Evolutionary conservation across 2,797 vertebrate genomes (phyloP).

Genomic region (Echeneis naucrates): DNA sequence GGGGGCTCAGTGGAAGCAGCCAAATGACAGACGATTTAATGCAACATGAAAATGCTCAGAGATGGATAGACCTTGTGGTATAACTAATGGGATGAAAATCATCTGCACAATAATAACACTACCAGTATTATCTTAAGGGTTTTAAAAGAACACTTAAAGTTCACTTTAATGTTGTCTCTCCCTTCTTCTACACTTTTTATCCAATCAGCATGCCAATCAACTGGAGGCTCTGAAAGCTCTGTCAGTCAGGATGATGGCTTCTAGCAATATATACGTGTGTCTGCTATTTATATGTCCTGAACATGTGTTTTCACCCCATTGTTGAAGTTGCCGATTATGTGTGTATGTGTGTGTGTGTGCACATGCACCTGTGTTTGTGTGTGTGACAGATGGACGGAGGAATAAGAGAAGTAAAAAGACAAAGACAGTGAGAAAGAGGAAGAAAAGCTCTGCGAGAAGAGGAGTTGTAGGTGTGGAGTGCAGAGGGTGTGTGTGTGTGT

Average conservation of each 20-base stretch:
- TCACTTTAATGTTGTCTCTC: conserved; percentile 69
- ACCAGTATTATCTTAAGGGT: conserved; percentile 48
- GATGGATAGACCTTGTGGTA: conserved; percentile 7
- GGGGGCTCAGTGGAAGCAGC: neutral
- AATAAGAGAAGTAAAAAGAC: conserved; percentile 6
- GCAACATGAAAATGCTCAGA: conserved; percentile 36
- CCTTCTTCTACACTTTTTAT: conserved; percentile 49
- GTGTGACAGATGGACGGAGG: neutral
- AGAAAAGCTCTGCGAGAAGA: conserved; percentile 3
- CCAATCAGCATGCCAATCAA: conserved; percentile 70
- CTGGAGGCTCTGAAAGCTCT: conserved; percentile 48
- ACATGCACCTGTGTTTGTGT: conserved; percentile 10
- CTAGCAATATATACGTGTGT: conserved; percentile 15
- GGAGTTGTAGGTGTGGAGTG: conserved; percentile 39
- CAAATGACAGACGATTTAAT: conserved; percentile 2
- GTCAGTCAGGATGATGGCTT: conserved; percentile 30
- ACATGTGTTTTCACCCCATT: conserved; percentile 30
- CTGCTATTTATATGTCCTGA: conserved; percentile 38
- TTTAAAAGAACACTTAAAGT: conserved; percentile 56
- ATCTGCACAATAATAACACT: conserved; percentile 55
- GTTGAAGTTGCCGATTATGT: conserved; percentile 25
- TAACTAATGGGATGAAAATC: conserved; percentile 48
- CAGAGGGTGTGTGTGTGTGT: conserved; percentile 28
- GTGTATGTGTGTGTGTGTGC: conserved; percentile 5
- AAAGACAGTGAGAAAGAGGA: conserved; percentile 1